phyloP scores from a whole-genome alignment of 2,797 vertebrate genomes.

The Tinamus major region DNA sequence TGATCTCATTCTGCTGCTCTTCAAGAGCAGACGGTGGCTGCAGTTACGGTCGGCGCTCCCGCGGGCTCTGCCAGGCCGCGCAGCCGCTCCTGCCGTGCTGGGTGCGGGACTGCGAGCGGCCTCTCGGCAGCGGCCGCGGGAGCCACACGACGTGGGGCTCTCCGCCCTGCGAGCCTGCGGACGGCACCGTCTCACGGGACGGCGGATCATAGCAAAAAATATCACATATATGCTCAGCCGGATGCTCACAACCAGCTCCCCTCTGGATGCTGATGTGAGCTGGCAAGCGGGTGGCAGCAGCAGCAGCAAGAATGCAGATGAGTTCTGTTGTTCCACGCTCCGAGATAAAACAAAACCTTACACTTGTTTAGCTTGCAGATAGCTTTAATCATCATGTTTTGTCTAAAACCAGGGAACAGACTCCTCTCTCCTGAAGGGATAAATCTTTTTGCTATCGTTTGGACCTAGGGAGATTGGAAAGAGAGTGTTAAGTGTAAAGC shows the following conservation, averaged over 20 bases:
- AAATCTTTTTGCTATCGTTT: background rate
- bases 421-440: background rate
- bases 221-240: background rate
- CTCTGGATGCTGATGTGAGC: background rate
- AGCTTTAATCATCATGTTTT: background rate
- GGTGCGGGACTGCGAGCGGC: background rate
- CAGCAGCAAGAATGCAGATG: background rate
- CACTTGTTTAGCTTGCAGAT: background rate
- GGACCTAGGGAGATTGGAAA: background rate
- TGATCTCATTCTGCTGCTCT: background rate
- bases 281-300: background rate
- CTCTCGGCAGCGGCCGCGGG: rapidly evolving
- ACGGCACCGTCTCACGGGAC: background rate
- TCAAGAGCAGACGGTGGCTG: background rate
- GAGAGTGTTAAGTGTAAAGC: background rate
- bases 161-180: background rate
- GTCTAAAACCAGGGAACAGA: background rate
- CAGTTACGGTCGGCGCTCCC: background rate
- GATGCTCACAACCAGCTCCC: background rate
- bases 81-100: constrained; percentile 51
- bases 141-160: background rate
- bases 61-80: background rate
- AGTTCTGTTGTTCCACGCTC: constrained; percentile 36
- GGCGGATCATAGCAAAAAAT: background rate
- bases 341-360: background rate